Evolutionary conservation across 2,113 vertebrate genomes (phyloP), one percentile per base, ranked within the genome.

Genomic region (Emydocephalus ijimae): DNA sequence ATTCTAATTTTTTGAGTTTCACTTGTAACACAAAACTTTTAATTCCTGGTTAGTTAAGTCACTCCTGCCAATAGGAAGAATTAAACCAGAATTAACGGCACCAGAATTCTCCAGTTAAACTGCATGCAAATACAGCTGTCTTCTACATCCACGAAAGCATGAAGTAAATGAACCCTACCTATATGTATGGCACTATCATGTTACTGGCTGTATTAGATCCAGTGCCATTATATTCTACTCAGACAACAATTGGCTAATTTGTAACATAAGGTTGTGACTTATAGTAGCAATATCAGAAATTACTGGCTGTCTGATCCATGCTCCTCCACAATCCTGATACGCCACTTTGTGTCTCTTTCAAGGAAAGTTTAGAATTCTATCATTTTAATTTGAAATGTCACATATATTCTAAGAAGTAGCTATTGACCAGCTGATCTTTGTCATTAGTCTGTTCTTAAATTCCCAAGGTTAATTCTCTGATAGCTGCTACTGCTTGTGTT

Each of bases 361-460:
- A 24, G 18, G 3, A 43, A 87, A 81, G n/a, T 39, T 87, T 20
- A 74, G 61, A 6, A 81, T 48, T 85, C 26, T 29, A 89, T 18
- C 57, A 43, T 89, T 92, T 89, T 56, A 43, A 50, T 89, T 21
- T 89, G 69, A 89, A 85, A 87, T 34, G 43, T 18, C 45, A 61
- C 74, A 95, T 92, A 39, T 89, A 50, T 94, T 94, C 93, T 0
- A 0, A 85, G 92, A 69, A 93, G 3, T 34, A 29, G 55, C 39
- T 0, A 3, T 90, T 52, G 93, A 92, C 93, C 43, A 50, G 56
- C 18, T 85, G 94, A 95, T 96, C 96, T 97, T 97, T 96, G 96
- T 56, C 94, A 96, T 88, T 18, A 90, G 91, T 39, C 91, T 69
- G 91, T 89, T 87, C 91, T 18, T 90, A 88, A 88, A 91, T 95